Conservation (phyloP, 2,888 invertebrate genomes). For the Oscheius myriophilus region DNA sequence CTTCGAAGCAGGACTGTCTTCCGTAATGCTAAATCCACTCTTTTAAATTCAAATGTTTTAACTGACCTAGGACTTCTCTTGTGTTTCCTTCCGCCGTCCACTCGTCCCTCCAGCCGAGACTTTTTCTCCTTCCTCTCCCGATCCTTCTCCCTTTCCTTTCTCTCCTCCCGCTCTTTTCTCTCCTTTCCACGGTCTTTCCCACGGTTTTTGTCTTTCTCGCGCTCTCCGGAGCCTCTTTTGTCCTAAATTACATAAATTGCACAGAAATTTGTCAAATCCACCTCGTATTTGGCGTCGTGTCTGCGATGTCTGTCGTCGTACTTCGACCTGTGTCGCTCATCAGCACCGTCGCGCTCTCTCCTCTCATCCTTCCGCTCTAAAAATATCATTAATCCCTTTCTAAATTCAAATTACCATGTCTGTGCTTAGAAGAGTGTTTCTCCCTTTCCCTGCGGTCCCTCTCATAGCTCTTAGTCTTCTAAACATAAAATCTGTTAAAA, state of each 20-base stretch:
- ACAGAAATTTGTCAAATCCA: not conserved
- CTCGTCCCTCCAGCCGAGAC: not conserved
- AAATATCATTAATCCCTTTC: not conserved
- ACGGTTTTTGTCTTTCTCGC: slow-evolving; percentile 3
- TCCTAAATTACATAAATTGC: not conserved
- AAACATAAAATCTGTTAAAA: not conserved
- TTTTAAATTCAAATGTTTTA: no score
- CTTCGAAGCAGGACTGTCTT: slow-evolving; percentile 4
- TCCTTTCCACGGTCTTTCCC: slow-evolving; percentile 18
- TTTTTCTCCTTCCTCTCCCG: slow-evolving; percentile 7
- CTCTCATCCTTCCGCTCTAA: slow-evolving; percentile 12
- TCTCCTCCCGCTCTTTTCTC: slow-evolving; percentile 14
- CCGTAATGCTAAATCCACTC: no score
- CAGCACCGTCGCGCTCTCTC: slow-evolving; percentile 3
- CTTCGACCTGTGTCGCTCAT: not conserved
- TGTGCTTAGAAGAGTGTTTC: slow-evolving; percentile 7
- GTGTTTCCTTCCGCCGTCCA: slow-evolving; percentile 10
- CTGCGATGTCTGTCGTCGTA: slow-evolving; percentile 11
- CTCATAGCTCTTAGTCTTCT: slow-evolving; percentile 13
- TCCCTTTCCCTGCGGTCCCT: slow-evolving; percentile 7
- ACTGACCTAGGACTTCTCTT: slow-evolving; percentile 16
- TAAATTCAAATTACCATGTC: not conserved
- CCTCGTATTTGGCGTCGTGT: slow-evolving; percentile 2
- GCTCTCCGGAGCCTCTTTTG: not conserved
- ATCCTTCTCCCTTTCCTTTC: slow-evolving; percentile 9